Base-by-base conservation (phyloP, 2,113 vertebrate genomes). In the Hippotragus niger region DNA sequence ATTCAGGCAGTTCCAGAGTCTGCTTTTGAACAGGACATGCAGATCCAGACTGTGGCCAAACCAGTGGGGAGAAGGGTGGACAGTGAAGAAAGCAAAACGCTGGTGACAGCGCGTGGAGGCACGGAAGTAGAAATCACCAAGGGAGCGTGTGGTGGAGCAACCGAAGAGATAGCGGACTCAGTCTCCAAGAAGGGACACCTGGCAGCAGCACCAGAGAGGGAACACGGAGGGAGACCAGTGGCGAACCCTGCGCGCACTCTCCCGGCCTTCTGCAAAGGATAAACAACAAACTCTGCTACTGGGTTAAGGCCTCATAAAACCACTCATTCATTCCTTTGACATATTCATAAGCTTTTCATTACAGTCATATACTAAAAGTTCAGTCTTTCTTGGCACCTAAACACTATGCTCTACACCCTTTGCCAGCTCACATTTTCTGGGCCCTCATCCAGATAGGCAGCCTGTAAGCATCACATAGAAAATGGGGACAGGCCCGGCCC, bases 1-100 rank as follows among this genome's bases (percentile, higher is more conserved):
- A 99, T 99, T 99, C 99, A 99, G 99, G 99, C 99, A 99, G 99
- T 99, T 99, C 99, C 98, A 98, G 98, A 99, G 99, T 99, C 99
- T 99, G 99, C 99, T 99, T 99, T 98, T 99, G 98, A 94, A 91
- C 98, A 97, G 99, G 99, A 98, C 98, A 80, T 95, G 98, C 94
- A 96, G 98, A 98, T 98, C 98, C 98, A 96, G 98, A 99, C 99
- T 98, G 99, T 98, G 99, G 99, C 98, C 98, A 97, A 96, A 97
- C 99, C 98, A 98, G 98, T 97, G 98, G 99, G 99, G 99, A 99
- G 99, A 43, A 74, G 40, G 71, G 9, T 88, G 9, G 58, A 82
- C 52, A 84, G 16, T 62, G 64, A 82, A 17, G 31, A 86, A 86
- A 90, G 92, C 21, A 27, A 80, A 67, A 50, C 19, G 47, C 43